Evolutionary conservation across 2,113 vertebrate species (phyloP).

Genomic region (Stomatorhinus ivindoensis): DNA sequence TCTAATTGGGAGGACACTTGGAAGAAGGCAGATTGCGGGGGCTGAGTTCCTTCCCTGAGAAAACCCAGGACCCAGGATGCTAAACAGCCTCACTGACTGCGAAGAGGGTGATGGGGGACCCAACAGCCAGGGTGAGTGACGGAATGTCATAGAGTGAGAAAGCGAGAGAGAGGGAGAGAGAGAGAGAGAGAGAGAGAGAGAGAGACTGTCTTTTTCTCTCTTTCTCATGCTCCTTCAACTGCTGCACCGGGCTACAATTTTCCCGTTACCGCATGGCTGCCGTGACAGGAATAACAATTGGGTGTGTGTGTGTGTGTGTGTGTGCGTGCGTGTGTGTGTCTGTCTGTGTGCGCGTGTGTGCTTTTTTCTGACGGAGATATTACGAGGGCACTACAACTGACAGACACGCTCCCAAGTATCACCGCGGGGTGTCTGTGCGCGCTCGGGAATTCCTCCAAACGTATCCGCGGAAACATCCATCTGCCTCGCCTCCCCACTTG

Average conservation of each 20-base stretch:
- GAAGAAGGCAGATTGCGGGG: not conserved
- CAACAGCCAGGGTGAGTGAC: conserved; percentile 82
- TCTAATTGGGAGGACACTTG: conserved; percentile 1
- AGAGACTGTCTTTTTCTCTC: not conserved
- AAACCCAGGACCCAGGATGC: conserved; percentile 67
- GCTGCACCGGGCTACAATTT: conserved; percentile 25
- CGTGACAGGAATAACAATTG: conserved; percentile 67
- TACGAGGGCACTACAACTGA: conserved; percentile 10
- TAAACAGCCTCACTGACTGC: conserved; percentile 92
- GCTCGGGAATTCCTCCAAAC: not conserved
- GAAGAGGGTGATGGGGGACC: conserved; percentile 89
- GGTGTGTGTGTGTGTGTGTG: conserved; percentile 10
- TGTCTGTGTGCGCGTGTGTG: not conserved
- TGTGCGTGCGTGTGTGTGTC: not conserved
- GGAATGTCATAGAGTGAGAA: conserved; percentile 46
- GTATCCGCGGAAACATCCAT: not conserved
- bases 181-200: not conserved
- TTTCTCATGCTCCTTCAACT: not conserved
- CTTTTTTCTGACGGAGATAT: conserved; percentile 20
- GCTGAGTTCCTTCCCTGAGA: not conserved
- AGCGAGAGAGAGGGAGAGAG: not conserved
- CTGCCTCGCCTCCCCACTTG: not conserved
- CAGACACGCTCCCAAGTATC: not conserved
- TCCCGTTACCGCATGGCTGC: conserved; percentile 60
- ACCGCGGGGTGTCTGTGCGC: not conserved